Percentiles rank a stretch among this genome's conserved stretches.
Conservation (phyloP, 92 coral and sea anemone species). For the Plumapathes pennacea region DNA sequence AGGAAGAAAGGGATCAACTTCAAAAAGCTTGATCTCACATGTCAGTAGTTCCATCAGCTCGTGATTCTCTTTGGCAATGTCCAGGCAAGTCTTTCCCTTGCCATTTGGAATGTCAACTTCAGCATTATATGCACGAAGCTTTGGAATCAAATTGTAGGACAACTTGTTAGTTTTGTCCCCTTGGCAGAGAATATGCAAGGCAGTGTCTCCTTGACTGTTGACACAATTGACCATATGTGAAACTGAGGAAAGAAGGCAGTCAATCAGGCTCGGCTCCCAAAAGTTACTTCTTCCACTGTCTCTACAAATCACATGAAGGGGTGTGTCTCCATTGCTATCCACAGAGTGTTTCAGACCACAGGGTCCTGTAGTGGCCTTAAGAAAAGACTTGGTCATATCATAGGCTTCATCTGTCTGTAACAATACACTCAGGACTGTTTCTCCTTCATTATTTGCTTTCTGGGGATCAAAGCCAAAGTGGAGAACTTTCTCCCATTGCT, state of each 20-base stretch:
- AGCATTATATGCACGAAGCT: constrained; percentile 2
- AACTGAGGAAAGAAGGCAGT: no score
- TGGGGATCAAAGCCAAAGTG: not conserved
- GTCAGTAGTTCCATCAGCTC: constrained; percentile 3
- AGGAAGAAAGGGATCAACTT: constrained; percentile 3
- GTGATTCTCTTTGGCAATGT: not conserved
- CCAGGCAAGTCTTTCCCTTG: constrained; percentile 2
- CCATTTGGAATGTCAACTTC: not conserved
- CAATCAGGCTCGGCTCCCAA: no score
- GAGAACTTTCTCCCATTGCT: no score
- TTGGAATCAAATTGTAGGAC: not conserved
- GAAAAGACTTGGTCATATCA: not conserved
- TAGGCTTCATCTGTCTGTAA: not conserved
- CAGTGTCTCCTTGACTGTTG: no score
- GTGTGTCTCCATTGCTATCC: no score
- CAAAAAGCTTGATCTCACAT: not conserved
- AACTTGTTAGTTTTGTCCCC: not conserved
- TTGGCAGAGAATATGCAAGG: no score
- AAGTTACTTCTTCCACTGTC: no score
- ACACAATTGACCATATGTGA: no score
- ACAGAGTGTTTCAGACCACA: no score
- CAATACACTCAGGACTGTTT: not conserved
- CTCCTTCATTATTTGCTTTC: not conserved
- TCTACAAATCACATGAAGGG: no score
- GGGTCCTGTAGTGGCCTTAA: no score